Percentiles rank a stretch among this genome's conserved stretches.
phyloP scores from a whole-genome alignment of 2,113 vertebrate species.

The Epinephelus cyanopodus region DNA sequence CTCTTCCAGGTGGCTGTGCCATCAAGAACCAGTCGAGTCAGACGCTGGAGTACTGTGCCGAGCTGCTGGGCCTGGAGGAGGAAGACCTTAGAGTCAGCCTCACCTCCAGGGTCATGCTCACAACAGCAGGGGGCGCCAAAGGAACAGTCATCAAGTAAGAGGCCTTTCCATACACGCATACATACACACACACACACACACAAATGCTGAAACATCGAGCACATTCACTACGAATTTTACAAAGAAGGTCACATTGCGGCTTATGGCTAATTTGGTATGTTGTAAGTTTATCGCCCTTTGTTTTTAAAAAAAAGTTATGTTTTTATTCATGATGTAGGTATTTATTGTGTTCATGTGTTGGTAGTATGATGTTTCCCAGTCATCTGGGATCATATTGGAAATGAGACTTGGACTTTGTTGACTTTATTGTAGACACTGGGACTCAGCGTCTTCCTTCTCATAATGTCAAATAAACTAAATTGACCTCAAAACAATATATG shows the following conservation, averaged over 20 bases:
- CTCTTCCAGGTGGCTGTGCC: conserved; percentile 90
- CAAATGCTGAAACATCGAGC: background rate
- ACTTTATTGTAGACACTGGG: too few relatives aligned
- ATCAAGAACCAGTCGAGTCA: conserved; percentile 88
- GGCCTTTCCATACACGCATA: background rate
- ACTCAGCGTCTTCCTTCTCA: too few relatives aligned
- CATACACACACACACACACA: conserved; percentile 4
- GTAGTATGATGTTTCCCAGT: too few relatives aligned
- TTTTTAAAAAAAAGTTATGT: too few relatives aligned
- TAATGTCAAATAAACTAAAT: too few relatives aligned
- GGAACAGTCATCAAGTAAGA: conserved; percentile 97
- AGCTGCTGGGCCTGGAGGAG: conserved; percentile 92
- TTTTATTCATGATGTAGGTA: too few relatives aligned
- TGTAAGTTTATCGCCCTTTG: too few relatives aligned
- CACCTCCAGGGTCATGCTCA: conserved; percentile 96
- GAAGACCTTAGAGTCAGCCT: conserved; percentile 94
- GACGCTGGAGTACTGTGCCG: conserved; percentile 90
- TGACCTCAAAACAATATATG: too few relatives aligned
- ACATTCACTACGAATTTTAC: background rate
- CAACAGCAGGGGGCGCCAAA: conserved; percentile 97
- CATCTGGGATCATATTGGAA: too few relatives aligned
- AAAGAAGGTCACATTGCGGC: too few relatives aligned
- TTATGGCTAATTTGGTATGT: background rate
- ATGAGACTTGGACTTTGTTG: too few relatives aligned
- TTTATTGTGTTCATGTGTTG: too few relatives aligned